phyloP scores from a whole-genome alignment of 2,797 vertebrate genomes.

The Acestrorhynchus altus region DNA sequence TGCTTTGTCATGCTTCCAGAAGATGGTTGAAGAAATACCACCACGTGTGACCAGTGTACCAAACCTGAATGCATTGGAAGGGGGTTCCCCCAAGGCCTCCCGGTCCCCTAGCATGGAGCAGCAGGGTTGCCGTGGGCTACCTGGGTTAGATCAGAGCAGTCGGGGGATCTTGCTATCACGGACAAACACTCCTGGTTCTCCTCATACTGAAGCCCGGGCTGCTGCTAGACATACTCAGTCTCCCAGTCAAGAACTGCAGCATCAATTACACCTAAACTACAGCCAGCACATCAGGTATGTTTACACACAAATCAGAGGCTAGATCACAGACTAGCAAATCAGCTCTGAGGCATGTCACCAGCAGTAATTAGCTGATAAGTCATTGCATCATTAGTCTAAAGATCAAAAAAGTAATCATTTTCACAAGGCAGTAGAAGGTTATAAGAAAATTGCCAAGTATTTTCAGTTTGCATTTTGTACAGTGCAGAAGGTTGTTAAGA shows the following conservation, averaged over 20 bases:
- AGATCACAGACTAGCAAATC: no score
- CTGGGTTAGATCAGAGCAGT: constrained; percentile 36
- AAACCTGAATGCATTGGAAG: constrained; percentile 81
- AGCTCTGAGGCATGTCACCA: no score
- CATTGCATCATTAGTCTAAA: no score
- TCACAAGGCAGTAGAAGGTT: no score
- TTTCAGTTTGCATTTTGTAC: no score
- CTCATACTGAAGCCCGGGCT: constrained; percentile 69
- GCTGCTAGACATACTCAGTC: constrained; percentile 81
- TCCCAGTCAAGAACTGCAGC: constrained; percentile 72
- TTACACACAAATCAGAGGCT: not conserved
- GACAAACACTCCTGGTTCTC: constrained; percentile 77
- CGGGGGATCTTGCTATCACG: constrained; percentile 69
- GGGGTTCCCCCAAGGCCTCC: constrained; percentile 78
- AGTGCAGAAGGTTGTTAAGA: no score
- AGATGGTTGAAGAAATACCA: constrained; percentile 81
- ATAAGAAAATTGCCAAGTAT: no score
- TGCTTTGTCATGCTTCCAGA: constrained; percentile 69
- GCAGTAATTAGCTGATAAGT: no score
- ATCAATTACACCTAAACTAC: constrained; percentile 62
- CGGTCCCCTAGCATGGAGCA: constrained; percentile 84
- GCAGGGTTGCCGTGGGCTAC: constrained; percentile 33
- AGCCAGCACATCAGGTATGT: constrained; percentile 75
- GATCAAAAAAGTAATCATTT: no score
- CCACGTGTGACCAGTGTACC: constrained; percentile 86